These are phyloP conservation scores for Larimichthys crocea DNA, from an alignment of 2,113 vertebrate species.

Conservation along the genomic window DNA sequence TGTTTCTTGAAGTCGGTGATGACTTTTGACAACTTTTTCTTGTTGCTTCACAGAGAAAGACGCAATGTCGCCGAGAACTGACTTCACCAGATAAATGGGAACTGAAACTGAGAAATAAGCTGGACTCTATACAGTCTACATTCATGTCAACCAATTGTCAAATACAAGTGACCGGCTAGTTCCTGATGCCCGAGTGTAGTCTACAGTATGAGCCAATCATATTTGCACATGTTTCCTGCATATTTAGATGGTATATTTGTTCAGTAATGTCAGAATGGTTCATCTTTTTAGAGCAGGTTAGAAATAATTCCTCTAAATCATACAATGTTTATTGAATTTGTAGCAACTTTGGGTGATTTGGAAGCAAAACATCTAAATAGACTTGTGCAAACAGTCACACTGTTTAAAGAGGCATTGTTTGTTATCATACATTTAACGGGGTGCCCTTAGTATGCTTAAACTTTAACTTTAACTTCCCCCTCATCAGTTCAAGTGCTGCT, in stretches of 20 bases:
- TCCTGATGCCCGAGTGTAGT: constrained; percentile 49
- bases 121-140: constrained; percentile 38
- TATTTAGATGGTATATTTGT: neutral
- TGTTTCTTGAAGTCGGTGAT: constrained; percentile 38
- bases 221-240: constrained; percentile 5
- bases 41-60: constrained; percentile 63
- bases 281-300: neutral
- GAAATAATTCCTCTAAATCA: neutral
- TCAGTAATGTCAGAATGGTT: neutral
- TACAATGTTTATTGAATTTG: neutral
- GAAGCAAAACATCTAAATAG: neutral
- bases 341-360: neutral
- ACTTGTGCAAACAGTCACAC: neutral
- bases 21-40: constrained; percentile 46
- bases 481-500: neutral
- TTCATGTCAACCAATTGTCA: constrained; percentile 48
- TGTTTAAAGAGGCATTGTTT: neutral
- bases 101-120: constrained; percentile 73
- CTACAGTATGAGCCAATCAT: neutral
- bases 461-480: neutral
- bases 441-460: neutral
- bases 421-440: neutral
- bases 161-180: constrained; percentile 54
- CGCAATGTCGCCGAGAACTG: constrained; percentile 38
- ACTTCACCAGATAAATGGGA: constrained; percentile 69